These are phyloP conservation scores for Exocentrus adspersus DNA, from an alignment of 2,888 invertebrate species.

Conservation along the genomic window DNA sequence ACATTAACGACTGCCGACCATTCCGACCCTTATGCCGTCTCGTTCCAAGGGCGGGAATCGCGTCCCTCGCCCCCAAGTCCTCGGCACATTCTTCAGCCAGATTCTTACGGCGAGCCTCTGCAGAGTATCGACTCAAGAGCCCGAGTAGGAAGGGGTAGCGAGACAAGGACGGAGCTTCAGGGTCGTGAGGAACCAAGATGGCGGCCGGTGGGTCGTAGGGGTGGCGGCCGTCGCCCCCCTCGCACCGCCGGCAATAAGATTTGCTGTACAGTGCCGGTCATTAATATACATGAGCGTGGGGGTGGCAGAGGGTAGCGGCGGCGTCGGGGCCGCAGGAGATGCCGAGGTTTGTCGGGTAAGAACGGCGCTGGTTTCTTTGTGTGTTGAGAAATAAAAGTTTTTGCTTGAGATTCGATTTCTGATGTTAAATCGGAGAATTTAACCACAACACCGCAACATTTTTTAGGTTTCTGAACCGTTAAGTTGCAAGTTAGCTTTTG, in stretches of 20 bases:
- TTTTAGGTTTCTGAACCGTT: too few species aligned
- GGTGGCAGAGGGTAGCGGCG: too few species aligned
- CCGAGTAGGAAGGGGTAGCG: slow-evolving; percentile 56
- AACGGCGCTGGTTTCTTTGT: too few species aligned
- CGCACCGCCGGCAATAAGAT: slow-evolving; percentile 64
- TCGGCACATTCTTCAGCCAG: slow-evolving; percentile 56
- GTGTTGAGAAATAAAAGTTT: too few species aligned
- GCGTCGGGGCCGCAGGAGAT: too few species aligned
- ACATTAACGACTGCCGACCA: too few species aligned
- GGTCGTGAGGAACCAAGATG: slow-evolving; percentile 59
- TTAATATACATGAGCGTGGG: slow-evolving; percentile 62
- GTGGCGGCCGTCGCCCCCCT: slow-evolving; percentile 62
- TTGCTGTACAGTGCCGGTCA: slow-evolving; percentile 63
- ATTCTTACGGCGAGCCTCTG: slow-evolving; percentile 60
- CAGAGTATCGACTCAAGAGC: slow-evolving; percentile 63
- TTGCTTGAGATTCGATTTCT: too few species aligned
- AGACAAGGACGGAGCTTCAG: slow-evolving; percentile 52
- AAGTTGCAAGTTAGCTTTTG: too few species aligned
- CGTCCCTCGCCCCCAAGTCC: slow-evolving; percentile 14
- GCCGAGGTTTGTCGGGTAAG: too few species aligned
- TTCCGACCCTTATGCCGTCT: background rate
- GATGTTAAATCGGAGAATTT: too few species aligned
- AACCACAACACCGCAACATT: too few species aligned
- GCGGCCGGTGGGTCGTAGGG: slow-evolving; percentile 60
- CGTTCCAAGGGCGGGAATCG: background rate